A percentile compares a stretch with the other conserved stretches of the same genome.
phyloP scores from a whole-genome alignment of 1,140 invertebrate species.

The Aphaenogaster rudis region DNA sequence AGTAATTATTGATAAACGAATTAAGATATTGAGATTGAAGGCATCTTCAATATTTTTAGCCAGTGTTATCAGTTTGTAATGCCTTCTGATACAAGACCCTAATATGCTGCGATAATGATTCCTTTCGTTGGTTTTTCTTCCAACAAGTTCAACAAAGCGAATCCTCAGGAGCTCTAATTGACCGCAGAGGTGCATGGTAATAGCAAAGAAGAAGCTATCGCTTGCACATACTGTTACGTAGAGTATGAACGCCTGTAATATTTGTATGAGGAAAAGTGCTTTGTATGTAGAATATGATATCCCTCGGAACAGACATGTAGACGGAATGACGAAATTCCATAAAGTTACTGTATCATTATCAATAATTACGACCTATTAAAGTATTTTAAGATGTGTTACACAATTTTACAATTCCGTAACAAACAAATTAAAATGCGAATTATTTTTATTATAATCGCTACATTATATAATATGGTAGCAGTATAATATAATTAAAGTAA shows the following conservation, averaged over 20 bases:
- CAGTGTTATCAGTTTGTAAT: conserved; percentile 24
- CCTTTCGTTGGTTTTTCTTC: not conserved
- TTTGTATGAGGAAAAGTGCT: conserved; percentile 10
- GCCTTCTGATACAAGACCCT: conserved; percentile 13
- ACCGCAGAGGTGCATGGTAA: conserved; percentile 64
- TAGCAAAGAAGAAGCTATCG: conserved; percentile 70
- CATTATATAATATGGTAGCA: not conserved
- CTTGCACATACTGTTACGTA: not conserved
- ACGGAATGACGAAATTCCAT: conserved; percentile 29
- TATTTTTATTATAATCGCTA: not conserved
- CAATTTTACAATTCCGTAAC: not conserved
- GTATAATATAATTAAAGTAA: not conserved
- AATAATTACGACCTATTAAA: conserved; percentile 33
- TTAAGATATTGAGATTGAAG: conserved; percentile 44
- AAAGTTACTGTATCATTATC: conserved; percentile 6
- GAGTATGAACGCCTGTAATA: not conserved
- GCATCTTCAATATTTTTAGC: conserved; percentile 34
- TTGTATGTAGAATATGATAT: conserved; percentile 38
- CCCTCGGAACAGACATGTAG: conserved; percentile 6
- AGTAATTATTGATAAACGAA: conserved; percentile 26
- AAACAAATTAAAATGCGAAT: not conserved
- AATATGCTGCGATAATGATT: conserved; percentile 3
- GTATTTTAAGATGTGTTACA: not conserved
- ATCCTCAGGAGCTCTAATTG: conserved; percentile 62
- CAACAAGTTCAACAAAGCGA: conserved; percentile 20